Evolutionary conservation across 2,797 vertebrate species (phyloP).

Genomic region (Anas flavirostris): DNA sequence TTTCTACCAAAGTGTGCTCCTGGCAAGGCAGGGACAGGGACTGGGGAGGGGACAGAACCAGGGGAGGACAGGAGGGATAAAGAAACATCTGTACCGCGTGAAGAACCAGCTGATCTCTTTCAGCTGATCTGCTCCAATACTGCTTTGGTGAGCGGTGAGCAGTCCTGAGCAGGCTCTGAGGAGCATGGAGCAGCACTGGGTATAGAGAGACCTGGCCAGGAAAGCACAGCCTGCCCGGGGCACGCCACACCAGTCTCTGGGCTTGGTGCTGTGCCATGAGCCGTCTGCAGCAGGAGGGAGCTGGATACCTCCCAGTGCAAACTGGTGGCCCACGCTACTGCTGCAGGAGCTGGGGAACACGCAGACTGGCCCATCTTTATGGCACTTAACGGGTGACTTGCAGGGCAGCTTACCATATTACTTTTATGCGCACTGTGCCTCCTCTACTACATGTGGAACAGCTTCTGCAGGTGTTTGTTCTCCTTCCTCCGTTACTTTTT

Average conservation of each 20-base stretch:
- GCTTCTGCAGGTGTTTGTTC: not conserved
- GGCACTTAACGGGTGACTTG: not conserved
- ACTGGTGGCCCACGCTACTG: not conserved
- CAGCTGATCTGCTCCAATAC: not conserved
- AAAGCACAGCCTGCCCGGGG: not conserved
- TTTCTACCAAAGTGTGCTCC: not conserved
- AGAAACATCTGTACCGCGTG: rapidly evolving
- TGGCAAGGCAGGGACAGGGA: not conserved
- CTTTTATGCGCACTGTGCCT: not conserved
- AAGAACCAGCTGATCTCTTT: not conserved
- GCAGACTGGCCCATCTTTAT: not conserved
- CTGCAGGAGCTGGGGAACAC: not conserved
- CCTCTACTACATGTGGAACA: not conserved
- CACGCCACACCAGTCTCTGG: too few relatives aligned
- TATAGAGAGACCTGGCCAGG: not conserved
- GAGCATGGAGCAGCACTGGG: not conserved
- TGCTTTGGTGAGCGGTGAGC: not conserved
- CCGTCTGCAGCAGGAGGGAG: not conserved
- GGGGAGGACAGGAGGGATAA: not conserved
- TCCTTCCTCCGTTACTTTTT: not conserved
- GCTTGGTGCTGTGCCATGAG: not conserved
- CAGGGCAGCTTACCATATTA: not conserved
- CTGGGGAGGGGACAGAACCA: not conserved
- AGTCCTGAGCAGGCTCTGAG: not conserved
- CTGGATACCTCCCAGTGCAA: not conserved